Evolutionary conservation across 1,140 invertebrate species (phyloP).

Genomic region (Zaprionus ornatus): DNA sequence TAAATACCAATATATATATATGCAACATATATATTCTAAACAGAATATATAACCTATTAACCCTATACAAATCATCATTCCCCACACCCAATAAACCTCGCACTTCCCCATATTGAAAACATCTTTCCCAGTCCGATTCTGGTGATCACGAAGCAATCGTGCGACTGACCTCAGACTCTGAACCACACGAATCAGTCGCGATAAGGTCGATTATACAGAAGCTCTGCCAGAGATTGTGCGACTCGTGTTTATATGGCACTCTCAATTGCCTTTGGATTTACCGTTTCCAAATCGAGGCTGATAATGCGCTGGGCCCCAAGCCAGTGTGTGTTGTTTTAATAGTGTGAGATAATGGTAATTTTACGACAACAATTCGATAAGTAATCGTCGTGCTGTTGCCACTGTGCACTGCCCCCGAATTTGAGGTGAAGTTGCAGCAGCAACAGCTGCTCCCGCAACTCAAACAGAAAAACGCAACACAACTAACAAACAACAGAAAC

Average conservation of each 20-base stretch:
- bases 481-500: constrained; percentile 23
- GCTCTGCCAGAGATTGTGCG: neutral
- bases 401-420: constrained; percentile 23
- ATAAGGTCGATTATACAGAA: constrained; percentile 1
- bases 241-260: neutral
- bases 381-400: constrained; percentile 1
- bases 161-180: constrained; percentile 20
- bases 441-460: constrained; percentile 40
- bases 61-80: neutral
- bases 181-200: constrained; percentile 5
- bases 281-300: neutral
- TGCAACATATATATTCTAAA: no score
- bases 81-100: neutral
- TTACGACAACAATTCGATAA: neutral
- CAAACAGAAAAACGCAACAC: constrained; percentile 35
- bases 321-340: neutral
- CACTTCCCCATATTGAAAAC: neutral
- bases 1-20: no score
- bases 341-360: neutral
- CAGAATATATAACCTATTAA: neutral
- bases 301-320: neutral
- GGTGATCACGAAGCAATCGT: neutral
- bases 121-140: neutral
- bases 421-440: constrained; percentile 32
- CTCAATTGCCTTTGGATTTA: neutral